A percentile compares a stretch with the other conserved stretches of the same genome.
Conservation (phyloP, 37 sponge, comb jelly and placozoan genomes). For the Spongilla lacustris region DNA sequence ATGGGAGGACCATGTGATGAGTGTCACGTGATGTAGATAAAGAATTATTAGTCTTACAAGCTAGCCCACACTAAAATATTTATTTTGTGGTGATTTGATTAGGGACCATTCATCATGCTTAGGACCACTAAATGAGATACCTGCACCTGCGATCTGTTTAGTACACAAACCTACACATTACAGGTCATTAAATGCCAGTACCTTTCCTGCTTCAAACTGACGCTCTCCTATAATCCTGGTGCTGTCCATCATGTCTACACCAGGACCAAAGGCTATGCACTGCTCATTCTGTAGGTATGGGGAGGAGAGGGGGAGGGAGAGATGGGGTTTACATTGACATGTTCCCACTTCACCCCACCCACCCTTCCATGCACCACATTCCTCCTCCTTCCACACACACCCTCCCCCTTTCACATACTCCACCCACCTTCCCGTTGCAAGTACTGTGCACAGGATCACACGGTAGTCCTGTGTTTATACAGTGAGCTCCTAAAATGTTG, state of each 20-base stretch:
- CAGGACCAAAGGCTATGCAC: constrained; percentile 80
- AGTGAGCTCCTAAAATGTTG: constrained; percentile 76
- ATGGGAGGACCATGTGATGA: too few relatives aligned
- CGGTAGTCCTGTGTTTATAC: constrained; percentile 65
- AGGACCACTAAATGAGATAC: too few relatives aligned
- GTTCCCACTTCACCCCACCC: not conserved
- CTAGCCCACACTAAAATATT: too few relatives aligned
- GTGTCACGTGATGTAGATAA: too few relatives aligned
- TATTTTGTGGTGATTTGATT: too few relatives aligned
- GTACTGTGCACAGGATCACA: constrained; percentile 79
- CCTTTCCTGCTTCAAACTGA: constrained; percentile 40
- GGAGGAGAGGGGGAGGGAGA: not conserved
- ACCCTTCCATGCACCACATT: not conserved
- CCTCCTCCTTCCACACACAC: too few relatives aligned
- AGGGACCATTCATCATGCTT: too few relatives aligned
- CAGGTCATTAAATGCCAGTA: too few relatives aligned
- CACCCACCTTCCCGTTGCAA: constrained; percentile 63
- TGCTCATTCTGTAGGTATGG: constrained; percentile 23
- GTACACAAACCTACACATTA: too few relatives aligned
- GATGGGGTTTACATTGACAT: not conserved
- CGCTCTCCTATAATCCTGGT: constrained; percentile 75
- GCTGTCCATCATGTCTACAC: constrained; percentile 84
- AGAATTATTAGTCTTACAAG: too few relatives aligned
- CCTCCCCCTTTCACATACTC: not conserved
- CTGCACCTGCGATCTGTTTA: too few relatives aligned